Base-by-base conservation (phyloP, 2,888 invertebrate species). In the Chironomus tentans region DNA sequence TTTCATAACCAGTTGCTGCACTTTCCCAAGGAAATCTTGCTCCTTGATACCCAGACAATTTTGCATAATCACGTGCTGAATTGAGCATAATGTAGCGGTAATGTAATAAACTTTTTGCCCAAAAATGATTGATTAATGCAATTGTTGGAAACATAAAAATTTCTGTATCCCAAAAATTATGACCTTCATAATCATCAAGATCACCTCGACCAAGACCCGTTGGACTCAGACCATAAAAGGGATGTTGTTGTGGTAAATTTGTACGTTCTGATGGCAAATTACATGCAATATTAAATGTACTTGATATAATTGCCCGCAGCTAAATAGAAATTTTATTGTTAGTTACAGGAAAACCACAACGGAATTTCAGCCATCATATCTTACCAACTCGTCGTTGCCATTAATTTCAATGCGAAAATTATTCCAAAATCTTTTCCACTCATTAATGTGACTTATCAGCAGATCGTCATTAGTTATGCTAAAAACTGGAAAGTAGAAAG, bases 111-210 rank as follows among this genome's bases (percentile, higher is more conserved):
- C 82, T 80, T 62, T 84, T 83, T 0, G 85, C 86, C 79, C 87
- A 87, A 3, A 81, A 79, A 0, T 86, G 86, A 68, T 87, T 85
- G 7, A 88, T 80, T 47, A 88, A 81, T 10, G 87, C 81, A 5
- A 87, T 86, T 0, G 85, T 82, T 0, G 88, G 88, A 71, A 87
- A 85, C 86, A 89, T 88, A 88, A 88, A 89, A 68, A 87, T 87
- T 81, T 89, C 89, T 0, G 88, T 88, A 78, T 89, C 89, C 88
- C 88, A 88, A 80, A 88, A 87, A 78, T 86, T 88, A 79, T 89
- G 89, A 50, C 86, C 86, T 85, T 84, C 77, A 77, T 84, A 85
- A 77, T 84, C 85, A n/a, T 80, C 80, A 5, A 82, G 78, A 76
- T 82, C 79, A 65, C 65, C 86, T 76, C 87, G 84, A 0, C 87